These are phyloP conservation scores for Microctonus brassicae DNA, from an alignment of 2,888 invertebrate genomes.

Conservation along the genomic window DNA sequence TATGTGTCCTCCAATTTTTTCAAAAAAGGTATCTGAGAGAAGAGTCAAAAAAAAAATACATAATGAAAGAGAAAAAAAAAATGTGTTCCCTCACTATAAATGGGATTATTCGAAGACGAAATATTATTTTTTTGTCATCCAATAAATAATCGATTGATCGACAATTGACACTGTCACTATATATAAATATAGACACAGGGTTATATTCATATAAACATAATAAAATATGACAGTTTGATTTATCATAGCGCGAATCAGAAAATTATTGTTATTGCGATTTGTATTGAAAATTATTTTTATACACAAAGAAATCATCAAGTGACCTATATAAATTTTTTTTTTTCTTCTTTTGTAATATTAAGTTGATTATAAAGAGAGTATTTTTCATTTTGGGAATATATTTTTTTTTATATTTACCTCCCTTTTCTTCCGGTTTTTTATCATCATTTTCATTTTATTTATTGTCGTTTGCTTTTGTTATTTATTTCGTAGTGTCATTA, in stretches of 20 bases:
- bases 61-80: neutral
- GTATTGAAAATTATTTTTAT: neutral
- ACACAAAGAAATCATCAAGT: neutral
- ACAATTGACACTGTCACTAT: neutral
- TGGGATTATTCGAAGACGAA: neutral
- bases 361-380: too few relatives aligned
- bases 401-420: too few relatives aligned
- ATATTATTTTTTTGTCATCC: neutral
- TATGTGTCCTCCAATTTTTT: neutral
- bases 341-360: too few relatives aligned
- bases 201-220: neutral
- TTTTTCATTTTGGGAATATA: too few relatives aligned
- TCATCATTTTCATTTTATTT: neutral
- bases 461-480: too few relatives aligned
- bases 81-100: neutral
- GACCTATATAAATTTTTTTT: neutral
- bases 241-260: neutral
- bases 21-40: neutral
- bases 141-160: neutral
- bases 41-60: neutral
- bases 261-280: neutral
- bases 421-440: too few relatives aligned
- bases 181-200: neutral
- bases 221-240: neutral
- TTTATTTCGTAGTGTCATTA: neutral